A percentile compares a stretch with the other conserved stretches of the same genome.
phyloP scores from a whole-genome alignment of 2,113 vertebrate species.

The Epinephelus lanceolatus region DNA sequence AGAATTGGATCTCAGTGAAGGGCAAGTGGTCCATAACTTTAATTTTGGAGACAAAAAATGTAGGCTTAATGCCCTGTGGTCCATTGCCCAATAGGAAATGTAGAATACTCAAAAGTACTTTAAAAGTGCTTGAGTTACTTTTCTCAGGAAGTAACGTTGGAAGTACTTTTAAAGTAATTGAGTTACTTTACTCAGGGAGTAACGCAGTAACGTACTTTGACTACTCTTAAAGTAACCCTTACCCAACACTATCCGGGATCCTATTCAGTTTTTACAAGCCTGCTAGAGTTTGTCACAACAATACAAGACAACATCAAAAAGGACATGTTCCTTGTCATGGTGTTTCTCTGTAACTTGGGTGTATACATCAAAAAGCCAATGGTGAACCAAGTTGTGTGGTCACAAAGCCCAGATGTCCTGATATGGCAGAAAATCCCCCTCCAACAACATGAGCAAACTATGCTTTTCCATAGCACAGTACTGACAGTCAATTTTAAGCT shows the following conservation, averaged over 20 bases:
- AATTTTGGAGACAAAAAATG: too few relatives aligned
- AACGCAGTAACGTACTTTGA: too few relatives aligned
- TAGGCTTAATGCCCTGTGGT: too few relatives aligned
- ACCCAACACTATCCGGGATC: not conserved
- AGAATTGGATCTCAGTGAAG: too few relatives aligned
- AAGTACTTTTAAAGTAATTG: too few relatives aligned
- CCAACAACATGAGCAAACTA: not conserved
- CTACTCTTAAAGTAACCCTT: too few relatives aligned
- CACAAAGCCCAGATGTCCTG: not conserved
- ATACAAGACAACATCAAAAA: not conserved
- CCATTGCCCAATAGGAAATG: too few relatives aligned
- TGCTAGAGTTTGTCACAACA: not conserved
- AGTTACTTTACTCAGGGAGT: too few relatives aligned
- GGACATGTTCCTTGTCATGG: not conserved
- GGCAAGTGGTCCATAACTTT: too few relatives aligned
- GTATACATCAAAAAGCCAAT: not conserved
- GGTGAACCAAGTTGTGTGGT: not conserved
- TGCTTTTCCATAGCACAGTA: not conserved
- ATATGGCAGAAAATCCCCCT: not conserved
- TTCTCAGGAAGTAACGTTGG: too few relatives aligned
- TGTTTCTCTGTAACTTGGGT: not conserved
- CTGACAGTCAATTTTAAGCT: not conserved
- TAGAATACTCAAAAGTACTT: too few relatives aligned
- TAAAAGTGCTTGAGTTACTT: too few relatives aligned
- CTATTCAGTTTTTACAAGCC: conserved; percentile 33